phyloP scores from a whole-genome alignment of 1,140 invertebrate genomes.

The Drosophila setifemur region DNA sequence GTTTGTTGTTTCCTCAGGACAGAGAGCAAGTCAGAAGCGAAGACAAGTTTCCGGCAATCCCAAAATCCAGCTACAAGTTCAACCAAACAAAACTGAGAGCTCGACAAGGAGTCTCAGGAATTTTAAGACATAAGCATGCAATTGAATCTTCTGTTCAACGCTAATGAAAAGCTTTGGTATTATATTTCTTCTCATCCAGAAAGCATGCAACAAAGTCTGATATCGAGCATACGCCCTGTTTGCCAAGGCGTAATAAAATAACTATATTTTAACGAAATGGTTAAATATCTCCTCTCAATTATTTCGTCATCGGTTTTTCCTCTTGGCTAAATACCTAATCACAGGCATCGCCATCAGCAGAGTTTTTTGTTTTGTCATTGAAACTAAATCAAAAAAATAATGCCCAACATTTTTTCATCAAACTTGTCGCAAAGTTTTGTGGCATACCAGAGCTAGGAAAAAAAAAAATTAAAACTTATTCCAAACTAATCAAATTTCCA shows the following conservation, averaged over 20 bases:
- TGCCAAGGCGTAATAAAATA: background rate
- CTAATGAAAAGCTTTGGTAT: too few species aligned
- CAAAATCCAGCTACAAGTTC: conserved; percentile 30
- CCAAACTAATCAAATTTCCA: conserved; percentile 53
- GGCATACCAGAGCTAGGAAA: background rate
- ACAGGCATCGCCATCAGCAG: too few species aligned
- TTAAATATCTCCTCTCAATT: too few species aligned
- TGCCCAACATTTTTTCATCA: conserved; percentile 12
- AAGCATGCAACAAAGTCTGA: conserved; percentile 39
- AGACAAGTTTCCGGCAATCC: conserved; percentile 64
- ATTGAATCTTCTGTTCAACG: conserved; percentile 18
- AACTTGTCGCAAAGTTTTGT: conserved; percentile 31
- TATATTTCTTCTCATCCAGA: conserved; percentile 1
- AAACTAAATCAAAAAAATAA: background rate
- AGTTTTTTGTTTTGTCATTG: conserved; percentile 3
- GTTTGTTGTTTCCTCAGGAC: conserved; percentile 5
- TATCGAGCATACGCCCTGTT: conserved; percentile 33
- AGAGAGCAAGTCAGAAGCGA: conserved; percentile 29
- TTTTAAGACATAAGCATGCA: conserved; percentile 14
- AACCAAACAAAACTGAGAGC: conserved; percentile 21
- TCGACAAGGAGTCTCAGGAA: conserved; percentile 7
- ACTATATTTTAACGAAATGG: too few species aligned
- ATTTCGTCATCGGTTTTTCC: too few species aligned
- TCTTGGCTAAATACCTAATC: too few species aligned
- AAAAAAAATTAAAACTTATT: conserved; percentile 28